These are phyloP conservation scores for Thymelicus acteon DNA, from an alignment of 2,888 invertebrate species.

Conservation along the genomic window DNA sequence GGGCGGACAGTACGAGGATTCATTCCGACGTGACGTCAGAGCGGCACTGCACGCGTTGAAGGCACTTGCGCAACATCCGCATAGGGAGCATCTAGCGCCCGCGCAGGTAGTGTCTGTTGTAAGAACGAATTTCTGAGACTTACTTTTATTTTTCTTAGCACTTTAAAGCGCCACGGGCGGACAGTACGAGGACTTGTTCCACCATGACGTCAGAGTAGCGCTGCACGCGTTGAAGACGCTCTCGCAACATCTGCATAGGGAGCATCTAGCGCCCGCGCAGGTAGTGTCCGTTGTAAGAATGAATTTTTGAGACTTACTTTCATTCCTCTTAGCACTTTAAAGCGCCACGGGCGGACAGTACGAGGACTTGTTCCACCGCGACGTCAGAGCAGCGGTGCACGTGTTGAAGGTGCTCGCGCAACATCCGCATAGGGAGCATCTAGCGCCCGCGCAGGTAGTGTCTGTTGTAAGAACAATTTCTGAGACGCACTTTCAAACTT, in stretches of 20 bases:
- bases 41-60: conserved; percentile 92
- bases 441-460: conserved; percentile 89
- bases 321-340: too few relatives aligned
- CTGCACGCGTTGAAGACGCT: conserved; percentile 92
- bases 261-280: conserved; percentile 91
- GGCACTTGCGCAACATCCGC: conserved; percentile 87
- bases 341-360: conserved; percentile 94
- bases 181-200: conserved; percentile 94
- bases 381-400: conserved; percentile 91
- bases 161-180: conserved; percentile 90
- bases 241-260: conserved; percentile 86
- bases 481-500: too few relatives aligned
- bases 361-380: conserved; percentile 94
- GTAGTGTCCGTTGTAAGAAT: conserved; percentile 52
- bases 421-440: conserved; percentile 88
- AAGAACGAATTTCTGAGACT: too few relatives aligned
- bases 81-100: conserved; percentile 89
- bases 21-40: conserved; percentile 92
- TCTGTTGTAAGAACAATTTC: not conserved
- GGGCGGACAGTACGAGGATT: conserved; percentile 95
- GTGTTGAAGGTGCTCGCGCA: conserved; percentile 90
- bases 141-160: too few relatives aligned
- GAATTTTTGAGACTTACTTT: too few relatives aligned
- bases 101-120: conserved; percentile 84
- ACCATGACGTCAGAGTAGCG: conserved; percentile 91